Base-by-base conservation (phyloP, 2,113 vertebrate genomes). In the Carettochelys insculpta region DNA sequence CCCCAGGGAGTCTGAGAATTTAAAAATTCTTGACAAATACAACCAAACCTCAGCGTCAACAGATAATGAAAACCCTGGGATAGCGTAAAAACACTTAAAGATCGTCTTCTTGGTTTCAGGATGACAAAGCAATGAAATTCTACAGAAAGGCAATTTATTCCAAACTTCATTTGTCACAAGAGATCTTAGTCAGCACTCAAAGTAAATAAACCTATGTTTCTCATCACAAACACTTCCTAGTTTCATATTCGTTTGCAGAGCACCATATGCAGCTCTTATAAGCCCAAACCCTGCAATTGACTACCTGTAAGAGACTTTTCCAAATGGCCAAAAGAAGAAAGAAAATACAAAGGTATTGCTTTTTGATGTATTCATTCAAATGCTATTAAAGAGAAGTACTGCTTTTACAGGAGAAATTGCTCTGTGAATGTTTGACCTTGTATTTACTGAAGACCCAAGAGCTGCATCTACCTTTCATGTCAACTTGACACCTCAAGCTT, bases 381-480 rank as follows among this genome's bases (percentile, higher is more conserved):
- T 51, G 4, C 0, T 71, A 1, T 8, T 51, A 24, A 25, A 34
- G 53, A 77, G 54, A 76, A 76, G 5, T n/a, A 19, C 12, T 82
- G 12, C 41, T 10, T 84, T 7, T 54, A 68, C 83, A 34, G 45
- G 17, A 75, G 83, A 87, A 58, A 56, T 27, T 20, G 51, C 29
- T 78, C 22, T 53, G 8, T 53, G 51, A 38, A 20, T 3, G 5
- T 52, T 91, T 92, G 82, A 51, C 56, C 31, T 83, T 51, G 82
- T 65, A 5, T 92, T 94, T 92, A 13, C 10, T 61, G 53, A 2
- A 92, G 90, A 12, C 56, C 86, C 88, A 82, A 17, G 52, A 82
- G 34, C 68, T 90, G 80, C 81, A 81, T 51, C 82, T 71, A 65
- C 89, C 58, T 92, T 89, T 87, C 78, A 78, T 88, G 43, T 34